Base-by-base conservation (phyloP, 2,888 invertebrate species). In the Diachrysia chrysitis region DNA sequence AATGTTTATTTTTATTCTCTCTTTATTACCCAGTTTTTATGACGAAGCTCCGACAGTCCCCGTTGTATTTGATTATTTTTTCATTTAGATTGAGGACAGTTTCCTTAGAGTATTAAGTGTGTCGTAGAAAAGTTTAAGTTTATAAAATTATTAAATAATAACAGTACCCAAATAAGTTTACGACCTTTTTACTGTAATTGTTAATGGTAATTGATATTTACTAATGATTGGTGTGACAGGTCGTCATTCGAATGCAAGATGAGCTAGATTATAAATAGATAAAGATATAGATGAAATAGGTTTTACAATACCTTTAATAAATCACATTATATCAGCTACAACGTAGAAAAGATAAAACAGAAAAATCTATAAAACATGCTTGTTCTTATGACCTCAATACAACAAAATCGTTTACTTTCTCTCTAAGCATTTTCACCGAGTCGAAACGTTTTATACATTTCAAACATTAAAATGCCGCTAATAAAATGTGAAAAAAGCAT, bases 1-100 rank as follows among this genome's bases (percentile, higher is more conserved):
- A 79, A 85, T 84, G 84, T 86, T 87, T 85, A 84, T 79, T 82
- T 84, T 87, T 87, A 86, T 84, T 83, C 78, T 60, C 71, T 78
- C 78, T 86, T 87, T 84, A 84, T 83, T 82, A 74, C 80, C 56
- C 62, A 71, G 67, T 82, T 84, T 84, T 85, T 85, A 84, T 76
- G 78, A 82, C 66, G 66, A 76, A 77, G 74, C 76, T 61, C 74
- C 69, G 63, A 66, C 70, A 72, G 66, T 51, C 59, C 62, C 59
- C 74, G 37, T n/a, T 68, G 73, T 65, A 73, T 75, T 70, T 60
- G 71, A 73, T 69, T 72, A 76, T 77, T 73, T 83, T 83, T 83
- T 79, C 75, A 62, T 83, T 78, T 69, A 77, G 79, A 81, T 73
- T 73, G 69, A 64, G 71, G 75, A 80, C 65, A 70, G 64, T 37